Conservation (phyloP, 2,113 vertebrate species). For the Burhinus bistriatus region DNA sequence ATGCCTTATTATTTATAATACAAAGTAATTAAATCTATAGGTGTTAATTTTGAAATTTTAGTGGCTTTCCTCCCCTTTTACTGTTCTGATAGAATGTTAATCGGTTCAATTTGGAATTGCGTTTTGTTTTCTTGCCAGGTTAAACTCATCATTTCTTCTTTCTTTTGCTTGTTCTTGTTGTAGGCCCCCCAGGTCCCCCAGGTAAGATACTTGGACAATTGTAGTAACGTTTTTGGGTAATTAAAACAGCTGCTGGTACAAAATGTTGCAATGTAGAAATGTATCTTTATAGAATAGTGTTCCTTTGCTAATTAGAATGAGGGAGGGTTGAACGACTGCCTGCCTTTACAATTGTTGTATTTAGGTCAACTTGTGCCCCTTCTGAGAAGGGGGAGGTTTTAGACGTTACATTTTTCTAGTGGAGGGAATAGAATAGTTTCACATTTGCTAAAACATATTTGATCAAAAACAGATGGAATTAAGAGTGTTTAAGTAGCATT, state of each 20-base stretch:
- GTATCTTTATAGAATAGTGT: not conserved
- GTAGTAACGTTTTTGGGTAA: not conserved
- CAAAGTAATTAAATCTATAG: not conserved
- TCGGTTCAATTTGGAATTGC: not conserved
- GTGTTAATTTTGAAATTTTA: not conserved
- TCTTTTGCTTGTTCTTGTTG: constrained; percentile 24
- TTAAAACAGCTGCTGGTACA: not conserved
- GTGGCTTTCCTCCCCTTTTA: not conserved
- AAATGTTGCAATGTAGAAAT: not conserved
- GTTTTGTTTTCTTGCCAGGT: not conserved
- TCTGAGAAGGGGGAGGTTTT: not conserved
- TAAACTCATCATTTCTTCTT: not conserved
- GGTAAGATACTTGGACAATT: constrained; percentile 73
- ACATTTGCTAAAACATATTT: not conserved
- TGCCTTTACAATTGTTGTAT: not conserved
- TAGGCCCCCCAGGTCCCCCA: constrained; percentile 90
- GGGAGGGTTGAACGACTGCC: not conserved
- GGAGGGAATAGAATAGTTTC: not conserved
- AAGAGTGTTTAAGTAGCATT: not conserved
- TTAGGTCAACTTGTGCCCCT: not conserved
- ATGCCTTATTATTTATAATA: not conserved
- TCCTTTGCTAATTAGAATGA: not conserved
- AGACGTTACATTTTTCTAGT: not conserved
- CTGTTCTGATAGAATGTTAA: not conserved
- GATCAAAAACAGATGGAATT: not conserved